Evolutionary conservation across 2,113 vertebrate species (phyloP).

Genomic region (Lynx canadensis): DNA sequence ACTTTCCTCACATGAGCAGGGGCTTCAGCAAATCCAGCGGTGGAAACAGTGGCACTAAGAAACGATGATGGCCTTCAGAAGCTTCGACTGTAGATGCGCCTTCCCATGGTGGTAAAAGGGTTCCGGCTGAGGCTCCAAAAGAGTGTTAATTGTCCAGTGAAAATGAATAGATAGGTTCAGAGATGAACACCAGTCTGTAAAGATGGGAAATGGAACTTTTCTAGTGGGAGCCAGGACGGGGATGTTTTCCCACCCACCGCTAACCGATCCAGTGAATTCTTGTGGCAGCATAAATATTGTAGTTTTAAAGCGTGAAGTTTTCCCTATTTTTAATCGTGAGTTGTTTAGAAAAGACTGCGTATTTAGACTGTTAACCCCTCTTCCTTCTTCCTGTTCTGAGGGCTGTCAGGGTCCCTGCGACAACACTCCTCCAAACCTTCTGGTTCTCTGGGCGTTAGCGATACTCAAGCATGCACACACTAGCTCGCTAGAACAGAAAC

Average conservation of each 20-base stretch:
- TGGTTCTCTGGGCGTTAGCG: conserved; percentile 6
- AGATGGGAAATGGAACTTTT: conserved; percentile 2
- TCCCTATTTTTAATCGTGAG: conserved; percentile 59
- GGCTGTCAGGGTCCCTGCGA: not conserved
- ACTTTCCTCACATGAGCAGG: conserved; percentile 96
- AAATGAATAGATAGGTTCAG: not conserved
- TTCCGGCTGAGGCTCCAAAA: not conserved
- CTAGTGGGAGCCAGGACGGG: conserved; percentile 11
- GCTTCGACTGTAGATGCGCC: not conserved
- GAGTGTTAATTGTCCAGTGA: not conserved
- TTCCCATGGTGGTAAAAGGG: rapidly evolving
- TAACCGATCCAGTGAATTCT: not conserved
- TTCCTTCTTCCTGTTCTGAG: not conserved
- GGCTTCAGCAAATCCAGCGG: conserved; percentile 86
- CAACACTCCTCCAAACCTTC: not conserved
- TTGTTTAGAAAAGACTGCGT: conserved; percentile 61
- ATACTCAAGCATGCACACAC: conserved; percentile 47
- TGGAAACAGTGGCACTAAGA: conserved; percentile 85
- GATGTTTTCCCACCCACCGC: not conserved
- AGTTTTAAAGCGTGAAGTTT: conserved; percentile 69
- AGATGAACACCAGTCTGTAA: conserved; percentile 15
- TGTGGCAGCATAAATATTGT: conserved; percentile 74
- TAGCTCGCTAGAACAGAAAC: conserved; percentile 37
- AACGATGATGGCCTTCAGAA: conserved; percentile 82
- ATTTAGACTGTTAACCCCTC: conserved; percentile 12